A percentile compares a stretch with the other conserved stretches of the same genome.
Conservation (phyloP, 1,140 invertebrate species). For the Diorhabda carinulata region DNA sequence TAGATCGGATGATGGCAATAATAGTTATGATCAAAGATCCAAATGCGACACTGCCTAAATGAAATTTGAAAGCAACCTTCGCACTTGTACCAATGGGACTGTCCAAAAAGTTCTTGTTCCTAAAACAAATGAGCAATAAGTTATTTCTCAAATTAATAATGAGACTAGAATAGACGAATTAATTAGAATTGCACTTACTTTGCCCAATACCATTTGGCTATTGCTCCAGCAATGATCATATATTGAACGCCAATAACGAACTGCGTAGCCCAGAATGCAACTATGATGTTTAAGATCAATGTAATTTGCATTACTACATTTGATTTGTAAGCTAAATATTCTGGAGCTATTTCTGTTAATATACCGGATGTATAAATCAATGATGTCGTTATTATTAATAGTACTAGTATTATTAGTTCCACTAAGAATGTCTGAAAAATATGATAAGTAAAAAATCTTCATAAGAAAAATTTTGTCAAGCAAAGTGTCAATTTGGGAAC, state of each 20-base stretch:
- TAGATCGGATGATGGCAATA: conserved; percentile 61
- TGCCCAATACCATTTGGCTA: conserved; percentile 74
- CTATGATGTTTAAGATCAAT: conserved; percentile 50
- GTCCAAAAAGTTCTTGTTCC: conserved; percentile 61
- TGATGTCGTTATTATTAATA: conserved; percentile 16
- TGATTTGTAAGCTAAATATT: conserved; percentile 47
- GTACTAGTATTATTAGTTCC: conserved; percentile 11
- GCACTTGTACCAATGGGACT: conserved; percentile 58
- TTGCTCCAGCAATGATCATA: conserved; percentile 70
- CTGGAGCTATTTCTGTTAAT: conserved; percentile 4
- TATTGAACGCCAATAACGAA: conserved; percentile 75
- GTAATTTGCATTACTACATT: conserved; percentile 59
- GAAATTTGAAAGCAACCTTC: conserved; percentile 60
- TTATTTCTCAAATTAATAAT: too few species aligned
- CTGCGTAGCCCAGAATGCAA: conserved; percentile 69
- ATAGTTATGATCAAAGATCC: conserved; percentile 72
- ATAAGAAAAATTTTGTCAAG: too few species aligned
- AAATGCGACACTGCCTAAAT: conserved; percentile 73
- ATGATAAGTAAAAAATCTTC: neutral
- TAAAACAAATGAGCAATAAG: conserved; percentile 44
- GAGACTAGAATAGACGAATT: too few species aligned
- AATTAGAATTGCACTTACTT: conserved; percentile 51
- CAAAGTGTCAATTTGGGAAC: too few species aligned
- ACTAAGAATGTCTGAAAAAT: conserved; percentile 26
- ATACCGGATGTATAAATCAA: conserved; percentile 20